A percentile compares a stretch with the other conserved stretches of the same genome.
Conservation (phyloP, 2,113 vertebrate genomes). For the Crotalus horridus region DNA sequence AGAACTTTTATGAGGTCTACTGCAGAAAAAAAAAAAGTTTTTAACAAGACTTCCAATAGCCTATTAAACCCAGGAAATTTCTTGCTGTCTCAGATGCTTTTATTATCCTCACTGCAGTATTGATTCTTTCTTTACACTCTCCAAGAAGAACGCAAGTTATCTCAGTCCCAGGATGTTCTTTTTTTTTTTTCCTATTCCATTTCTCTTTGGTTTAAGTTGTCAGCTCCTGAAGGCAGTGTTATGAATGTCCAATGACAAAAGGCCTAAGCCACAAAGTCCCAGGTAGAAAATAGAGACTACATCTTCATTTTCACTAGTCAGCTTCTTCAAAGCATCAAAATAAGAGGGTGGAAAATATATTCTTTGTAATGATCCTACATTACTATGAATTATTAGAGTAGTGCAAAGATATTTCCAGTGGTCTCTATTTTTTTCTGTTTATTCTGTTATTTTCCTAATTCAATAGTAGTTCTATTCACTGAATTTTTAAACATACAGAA, state of each 20-base stretch:
- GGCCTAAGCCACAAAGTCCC: not conserved
- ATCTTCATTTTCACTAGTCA: not conserved
- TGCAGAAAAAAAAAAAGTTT: not conserved
- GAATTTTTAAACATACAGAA: not conserved
- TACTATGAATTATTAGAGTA: not conserved
- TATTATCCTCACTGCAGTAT: not conserved
- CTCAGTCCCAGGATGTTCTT: not conserved
- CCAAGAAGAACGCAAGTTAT: not conserved
- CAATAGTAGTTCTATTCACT: not conserved
- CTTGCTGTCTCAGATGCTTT: not conserved
- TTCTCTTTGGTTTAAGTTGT: not conserved
- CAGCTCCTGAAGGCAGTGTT: not conserved
- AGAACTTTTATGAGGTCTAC: not conserved
- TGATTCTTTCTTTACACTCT: not conserved
- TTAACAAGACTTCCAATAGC: not conserved
- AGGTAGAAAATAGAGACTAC: not conserved
- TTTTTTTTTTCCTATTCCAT: not conserved
- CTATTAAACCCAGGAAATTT: not conserved
- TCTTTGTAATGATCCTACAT: not conserved
- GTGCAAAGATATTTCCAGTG: not conserved
- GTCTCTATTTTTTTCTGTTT: not conserved
- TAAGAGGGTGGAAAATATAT: not conserved
- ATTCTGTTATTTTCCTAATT: not conserved
- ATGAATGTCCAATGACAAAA: not conserved
- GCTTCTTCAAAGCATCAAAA: not conserved